These are phyloP conservation scores for Channallabes apus DNA, from an alignment of 2,797 vertebrate species.

Conservation along the genomic window DNA sequence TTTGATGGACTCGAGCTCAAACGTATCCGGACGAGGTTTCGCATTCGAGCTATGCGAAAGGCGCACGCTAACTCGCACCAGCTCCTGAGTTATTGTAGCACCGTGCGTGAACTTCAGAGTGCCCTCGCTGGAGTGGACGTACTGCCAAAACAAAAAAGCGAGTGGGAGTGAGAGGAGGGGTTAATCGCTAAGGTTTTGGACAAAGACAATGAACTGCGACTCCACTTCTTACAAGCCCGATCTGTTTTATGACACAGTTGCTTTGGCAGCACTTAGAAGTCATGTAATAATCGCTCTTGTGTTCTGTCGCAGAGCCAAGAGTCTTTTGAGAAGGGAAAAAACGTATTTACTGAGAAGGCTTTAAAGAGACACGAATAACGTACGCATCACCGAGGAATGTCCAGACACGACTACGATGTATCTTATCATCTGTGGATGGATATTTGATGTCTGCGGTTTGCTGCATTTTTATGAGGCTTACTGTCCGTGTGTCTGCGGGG, in stretches of 20 bases:
- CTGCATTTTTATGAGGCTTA: constrained; percentile 30
- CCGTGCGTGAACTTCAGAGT: constrained; percentile 34
- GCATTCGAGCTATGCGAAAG: background rate
- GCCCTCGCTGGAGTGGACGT: constrained; percentile 23
- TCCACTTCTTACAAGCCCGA: constrained; percentile 21
- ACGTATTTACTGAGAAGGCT: constrained; percentile 3
- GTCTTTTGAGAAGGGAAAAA: background rate
- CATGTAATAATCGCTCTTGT: constrained; percentile 19
- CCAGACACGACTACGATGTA: constrained; percentile 8
- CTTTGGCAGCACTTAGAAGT: constrained; percentile 31
- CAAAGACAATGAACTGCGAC: constrained; percentile 33
- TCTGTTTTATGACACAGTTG: constrained; percentile 42
- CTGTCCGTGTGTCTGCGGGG: constrained; percentile 28
- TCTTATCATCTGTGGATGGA: constrained; percentile 35
- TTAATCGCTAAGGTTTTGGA: constrained; percentile 22
- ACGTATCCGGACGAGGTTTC: constrained; percentile 3
- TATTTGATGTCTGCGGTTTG: constrained; percentile 34
- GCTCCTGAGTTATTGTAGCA: constrained; percentile 43
- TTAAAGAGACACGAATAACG: background rate
- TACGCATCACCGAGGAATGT: constrained; percentile 18
- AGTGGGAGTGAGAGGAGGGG: constrained; percentile 28
- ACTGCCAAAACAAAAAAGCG: constrained; percentile 38
- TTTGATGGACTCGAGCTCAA: background rate
- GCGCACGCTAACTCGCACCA: background rate
- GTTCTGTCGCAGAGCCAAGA: background rate